Evolutionary conservation across 2,113 vertebrate species (phyloP).

Genomic region (Otocyon megalotis): DNA sequence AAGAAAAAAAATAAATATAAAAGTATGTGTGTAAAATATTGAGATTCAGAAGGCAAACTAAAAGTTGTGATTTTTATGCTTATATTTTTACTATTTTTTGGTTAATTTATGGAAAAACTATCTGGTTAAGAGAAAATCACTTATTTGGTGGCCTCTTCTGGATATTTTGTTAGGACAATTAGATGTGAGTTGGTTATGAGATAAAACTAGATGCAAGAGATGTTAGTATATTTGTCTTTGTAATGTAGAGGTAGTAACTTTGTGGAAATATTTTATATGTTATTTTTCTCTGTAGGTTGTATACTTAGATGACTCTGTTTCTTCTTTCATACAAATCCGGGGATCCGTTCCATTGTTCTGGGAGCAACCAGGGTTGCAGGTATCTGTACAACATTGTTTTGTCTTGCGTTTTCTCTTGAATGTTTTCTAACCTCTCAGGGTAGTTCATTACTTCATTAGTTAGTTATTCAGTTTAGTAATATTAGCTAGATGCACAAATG

Average conservation of each 20-base stretch:
- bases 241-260: not conserved
- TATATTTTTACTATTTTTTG: constrained; percentile 22
- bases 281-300: constrained; percentile 90
- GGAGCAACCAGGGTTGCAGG: constrained; percentile 99
- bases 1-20: constrained; percentile 14
- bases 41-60: constrained; percentile 14
- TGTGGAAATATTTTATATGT: not conserved
- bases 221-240: not conserved
- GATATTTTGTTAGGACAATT: not conserved
- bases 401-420: not conserved
- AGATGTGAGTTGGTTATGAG: not conserved
- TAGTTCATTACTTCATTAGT: not conserved
- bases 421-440: constrained; percentile 24
- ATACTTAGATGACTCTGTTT: constrained; percentile 96
- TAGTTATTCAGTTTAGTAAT: not conserved
- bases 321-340: constrained; percentile 98
- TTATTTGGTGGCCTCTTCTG: not conserved
- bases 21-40: not conserved
- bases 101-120: not conserved
- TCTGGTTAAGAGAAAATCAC: not conserved
- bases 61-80: not conserved
- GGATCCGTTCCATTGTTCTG: constrained; percentile 98
- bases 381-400: constrained; percentile 79
- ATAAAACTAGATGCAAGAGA: not conserved
- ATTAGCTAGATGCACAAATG: not conserved